Evolutionary conservation across 1,140 invertebrate genomes (phyloP).

Genomic region (Nephotettix cincticeps): DNA sequence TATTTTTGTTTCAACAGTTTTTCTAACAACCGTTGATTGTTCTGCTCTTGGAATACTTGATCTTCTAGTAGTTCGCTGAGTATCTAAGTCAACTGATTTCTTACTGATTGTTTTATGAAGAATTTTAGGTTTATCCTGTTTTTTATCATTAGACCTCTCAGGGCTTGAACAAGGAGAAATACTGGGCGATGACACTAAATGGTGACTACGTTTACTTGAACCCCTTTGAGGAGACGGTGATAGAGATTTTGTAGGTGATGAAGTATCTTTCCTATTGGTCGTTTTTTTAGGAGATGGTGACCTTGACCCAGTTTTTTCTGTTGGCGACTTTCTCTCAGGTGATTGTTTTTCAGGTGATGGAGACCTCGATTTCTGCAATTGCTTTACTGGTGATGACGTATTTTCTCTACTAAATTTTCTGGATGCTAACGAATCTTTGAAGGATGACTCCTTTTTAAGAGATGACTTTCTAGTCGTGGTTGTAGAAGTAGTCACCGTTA

Average conservation of each 20-base stretch:
- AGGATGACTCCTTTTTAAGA: background rate
- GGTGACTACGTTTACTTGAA: constrained; percentile 23
- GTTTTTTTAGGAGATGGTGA: constrained; percentile 35
- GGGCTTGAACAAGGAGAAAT: constrained; percentile 37
- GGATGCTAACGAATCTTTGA: background rate
- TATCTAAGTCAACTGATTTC: background rate
- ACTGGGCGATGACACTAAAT: constrained; percentile 28
- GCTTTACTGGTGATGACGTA: background rate
- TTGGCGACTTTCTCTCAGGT: constrained; percentile 18
- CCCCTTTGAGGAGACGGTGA: constrained; percentile 38
- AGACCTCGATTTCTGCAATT: background rate
- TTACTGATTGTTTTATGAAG: background rate
- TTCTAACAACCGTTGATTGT: constrained; percentile 23
- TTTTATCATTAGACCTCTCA: constrained; percentile 28
- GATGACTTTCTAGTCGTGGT: background rate
- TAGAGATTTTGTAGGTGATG: constrained; percentile 25
- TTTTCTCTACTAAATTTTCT: background rate
- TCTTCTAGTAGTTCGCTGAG: constrained; percentile 24
- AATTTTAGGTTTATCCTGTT: background rate
- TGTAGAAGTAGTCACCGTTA: background rate
- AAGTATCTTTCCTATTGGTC: constrained; percentile 28
- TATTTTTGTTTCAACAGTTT: constrained; percentile 23
- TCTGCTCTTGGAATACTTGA: constrained; percentile 35
- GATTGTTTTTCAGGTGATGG: constrained; percentile 23
- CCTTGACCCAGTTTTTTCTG: constrained; percentile 42